Conservation (phyloP, 2,888 invertebrate species). For the Mesorhabditis spiculigera region DNA sequence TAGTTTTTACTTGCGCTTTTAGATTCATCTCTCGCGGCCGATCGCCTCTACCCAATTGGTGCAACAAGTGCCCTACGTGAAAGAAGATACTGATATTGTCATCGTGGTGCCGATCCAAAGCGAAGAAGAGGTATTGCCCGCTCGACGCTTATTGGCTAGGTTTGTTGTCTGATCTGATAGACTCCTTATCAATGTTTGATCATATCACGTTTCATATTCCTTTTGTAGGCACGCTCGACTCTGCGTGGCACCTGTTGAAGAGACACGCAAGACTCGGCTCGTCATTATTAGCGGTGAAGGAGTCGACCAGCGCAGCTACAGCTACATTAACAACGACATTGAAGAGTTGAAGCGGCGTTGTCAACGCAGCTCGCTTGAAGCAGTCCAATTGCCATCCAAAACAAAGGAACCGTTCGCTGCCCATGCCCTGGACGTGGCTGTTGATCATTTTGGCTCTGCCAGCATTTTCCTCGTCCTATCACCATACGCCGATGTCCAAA, state of each 20-base stretch:
- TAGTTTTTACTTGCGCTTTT: not conserved
- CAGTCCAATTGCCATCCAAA: slow-evolving; percentile 34
- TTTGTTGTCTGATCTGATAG: not conserved
- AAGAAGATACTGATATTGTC: slow-evolving; percentile 80
- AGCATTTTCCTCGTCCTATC: slow-evolving; percentile 49
- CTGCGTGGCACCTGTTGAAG: slow-evolving; percentile 68
- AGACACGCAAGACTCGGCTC: slow-evolving; percentile 43
- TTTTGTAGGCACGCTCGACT: slow-evolving; percentile 68
- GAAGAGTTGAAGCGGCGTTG: slow-evolving; percentile 51
- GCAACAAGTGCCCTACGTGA: slow-evolving; percentile 81
- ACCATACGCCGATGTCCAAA: slow-evolving; percentile 68
- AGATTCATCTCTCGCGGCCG: slow-evolving; percentile 64
- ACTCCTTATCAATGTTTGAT: too few relatives aligned
- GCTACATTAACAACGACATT: slow-evolving; percentile 43
- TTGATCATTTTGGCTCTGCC: slow-evolving; percentile 53
- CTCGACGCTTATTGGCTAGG: slow-evolving; percentile 69
- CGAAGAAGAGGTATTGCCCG: slow-evolving; percentile 60
- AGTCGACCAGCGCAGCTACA: slow-evolving; percentile 38
- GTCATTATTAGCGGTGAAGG: slow-evolving; percentile 42
- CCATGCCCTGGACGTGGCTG: slow-evolving; percentile 52
- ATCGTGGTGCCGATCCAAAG: slow-evolving; percentile 71
- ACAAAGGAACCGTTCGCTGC: slow-evolving; percentile 21
- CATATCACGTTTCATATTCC: not conserved
- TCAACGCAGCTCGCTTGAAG: slow-evolving; percentile 43
- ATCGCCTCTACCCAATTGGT: slow-evolving; percentile 83